Base-by-base conservation (phyloP, 2,888 invertebrate species). In the Empis stercorea region DNA sequence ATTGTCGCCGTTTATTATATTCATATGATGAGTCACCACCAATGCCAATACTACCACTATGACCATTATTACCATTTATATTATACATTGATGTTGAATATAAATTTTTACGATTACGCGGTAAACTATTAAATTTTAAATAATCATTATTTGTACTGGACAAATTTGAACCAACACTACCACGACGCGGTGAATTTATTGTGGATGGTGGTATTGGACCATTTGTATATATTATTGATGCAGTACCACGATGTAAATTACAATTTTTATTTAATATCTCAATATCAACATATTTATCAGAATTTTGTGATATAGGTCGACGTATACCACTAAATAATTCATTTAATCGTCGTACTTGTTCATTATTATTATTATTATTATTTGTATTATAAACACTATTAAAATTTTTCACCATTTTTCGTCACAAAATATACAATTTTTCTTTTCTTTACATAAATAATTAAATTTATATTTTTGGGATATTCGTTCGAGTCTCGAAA, bases 271-370 rank as follows among this genome's bases (percentile, higher is more conserved):
- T 40, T 23, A 40, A 20, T 14, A 40, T 14, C 27, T 40, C 40
- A 27, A 40, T 40, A 40, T 40, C 40, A 40, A 40, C 40, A 27
- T 40, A 40, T 40, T 40, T 40, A 20, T 13, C n/a, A n/a, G 23
- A 27, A 27, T 27, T 27, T 27, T 27, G 23, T 40, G 40, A 40
- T 14, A 10, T 4, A 14, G 14, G 40, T 5, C 23, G 27, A 17
- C 23, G 20, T 14, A 20, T 20, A 14, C 20, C 40, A 20, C 27
- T 13, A 40, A 40, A 40, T 23, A 23, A 40, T 27, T 40, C 27
- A 40, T 40, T 40, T 14, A 40, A n/a, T 40, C 27, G 20, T 20
- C 40, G 20, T 23, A 40, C 40, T 23, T 20, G 23, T 11, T 40
- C 40, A 14, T 40, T 40, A 14, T 36, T n/a, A 15, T 36, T 14